Evolutionary conservation across 2,888 invertebrate genomes (phyloP), one percentile per base, ranked within the genome.

Genomic region (Cactoblastis cactorum): DNA sequence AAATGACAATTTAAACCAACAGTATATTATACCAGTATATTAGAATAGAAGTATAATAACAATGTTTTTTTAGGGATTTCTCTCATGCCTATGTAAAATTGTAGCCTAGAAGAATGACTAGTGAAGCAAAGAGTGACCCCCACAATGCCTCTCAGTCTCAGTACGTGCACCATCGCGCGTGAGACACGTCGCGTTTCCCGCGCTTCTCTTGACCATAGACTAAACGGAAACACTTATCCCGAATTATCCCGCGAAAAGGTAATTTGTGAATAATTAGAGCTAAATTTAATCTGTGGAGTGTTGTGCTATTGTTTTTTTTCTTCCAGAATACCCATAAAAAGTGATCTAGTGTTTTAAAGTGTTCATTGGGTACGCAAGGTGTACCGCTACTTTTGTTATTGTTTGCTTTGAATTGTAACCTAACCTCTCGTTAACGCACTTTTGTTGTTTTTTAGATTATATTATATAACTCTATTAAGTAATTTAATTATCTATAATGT

Each of bases 171-270:
- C 62, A 71, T 64, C 61, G 71, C 68, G 72, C 59, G 59, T 62
- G 69, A 65, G 73, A 58, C 51, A 67, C 67, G 77, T 63, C 81
- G 85, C 61, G 74, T 82, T 77, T 80, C 70, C 71, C 80, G 79
- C 76, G 72, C 59, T 65, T 66, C 50, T 12, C 28, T 4, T 4
- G 15, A 58, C 65, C 71, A 80, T 71, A 80, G 71, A 80, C 66
- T 63, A 74, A 58, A 59, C 62, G 59, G 51, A 60, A 57, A 55
- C 46, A 51, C 55, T 55, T 63, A 67, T 71, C 71, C 72, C 69
- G 69, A 70, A 59, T 69, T 53, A 68, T 81, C 74, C 77, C 80
- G 77, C 74, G 76, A 49, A 65, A 74, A 83, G 80, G 79, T 81
- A 83, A 74, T 58, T 57, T 61, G 49, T 52, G 55, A 50, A 52